Evolutionary conservation across 2,888 invertebrate genomes (phyloP).

Genomic region (Torymus aiolomorphi): DNA sequence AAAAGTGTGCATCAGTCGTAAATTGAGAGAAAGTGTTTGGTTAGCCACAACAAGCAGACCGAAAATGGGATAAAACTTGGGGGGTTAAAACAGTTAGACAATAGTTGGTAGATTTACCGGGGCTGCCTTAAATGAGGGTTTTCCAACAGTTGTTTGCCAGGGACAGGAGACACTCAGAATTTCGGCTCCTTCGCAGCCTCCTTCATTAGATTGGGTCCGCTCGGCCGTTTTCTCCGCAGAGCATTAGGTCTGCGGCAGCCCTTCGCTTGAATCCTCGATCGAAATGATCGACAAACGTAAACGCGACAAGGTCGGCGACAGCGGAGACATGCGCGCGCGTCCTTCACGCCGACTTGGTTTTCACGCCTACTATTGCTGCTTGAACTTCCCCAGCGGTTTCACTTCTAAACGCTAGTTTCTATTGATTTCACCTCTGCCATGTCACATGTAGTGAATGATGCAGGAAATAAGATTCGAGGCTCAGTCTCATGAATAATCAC

Average conservation of each 20-base stretch:
- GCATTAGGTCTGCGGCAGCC: not conserved
- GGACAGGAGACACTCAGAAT: no score
- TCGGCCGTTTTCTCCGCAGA: no score
- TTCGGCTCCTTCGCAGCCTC: no score
- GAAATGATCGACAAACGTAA: constrained; percentile 23
- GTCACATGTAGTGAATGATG: no score
- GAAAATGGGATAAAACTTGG: not conserved
- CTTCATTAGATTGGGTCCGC: no score
- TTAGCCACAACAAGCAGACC: constrained; percentile 44
- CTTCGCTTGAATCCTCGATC: constrained; percentile 26
- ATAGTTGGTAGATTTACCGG: not conserved
- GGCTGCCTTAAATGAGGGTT: constrained; percentile 19
- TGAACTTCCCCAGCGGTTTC: no score
- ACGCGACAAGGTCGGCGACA: constrained; percentile 11
- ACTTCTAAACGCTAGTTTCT: no score
- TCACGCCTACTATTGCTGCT: not conserved
- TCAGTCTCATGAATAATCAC: not conserved
- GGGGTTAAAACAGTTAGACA: constrained; percentile 5
- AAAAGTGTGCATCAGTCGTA: no score
- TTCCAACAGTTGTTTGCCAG: no score
- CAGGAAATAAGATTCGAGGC: no score
- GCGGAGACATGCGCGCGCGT: not conserved
- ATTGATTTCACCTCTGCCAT: no score
- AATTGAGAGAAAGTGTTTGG: constrained; percentile 2
- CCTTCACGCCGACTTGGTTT: constrained; percentile 22